These are phyloP conservation scores for Elegia similella DNA, from an alignment of 2,888 invertebrate genomes.

Conservation along the genomic window DNA sequence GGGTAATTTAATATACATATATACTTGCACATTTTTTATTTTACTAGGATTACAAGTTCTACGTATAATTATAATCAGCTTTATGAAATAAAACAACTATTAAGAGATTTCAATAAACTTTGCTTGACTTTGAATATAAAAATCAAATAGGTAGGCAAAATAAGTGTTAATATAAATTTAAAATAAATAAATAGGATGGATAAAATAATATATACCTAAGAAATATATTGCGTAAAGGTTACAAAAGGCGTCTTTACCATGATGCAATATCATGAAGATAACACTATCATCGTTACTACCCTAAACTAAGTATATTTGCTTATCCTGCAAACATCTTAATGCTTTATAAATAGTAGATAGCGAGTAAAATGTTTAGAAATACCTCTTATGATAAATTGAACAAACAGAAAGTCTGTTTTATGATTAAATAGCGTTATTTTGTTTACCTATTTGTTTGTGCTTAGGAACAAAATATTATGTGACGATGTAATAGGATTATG, in stretches of 20 bases:
- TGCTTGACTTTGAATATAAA: too few relatives aligned
- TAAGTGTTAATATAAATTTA: too few relatives aligned
- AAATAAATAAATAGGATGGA: too few relatives aligned
- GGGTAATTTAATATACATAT: too few relatives aligned
- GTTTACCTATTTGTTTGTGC: not conserved
- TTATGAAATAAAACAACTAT: too few relatives aligned
- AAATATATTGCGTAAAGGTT: not conserved
- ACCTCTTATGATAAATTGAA: slow-evolving; percentile 2
- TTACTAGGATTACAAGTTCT: too few relatives aligned
- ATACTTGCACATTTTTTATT: too few relatives aligned
- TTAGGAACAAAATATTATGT: not conserved
- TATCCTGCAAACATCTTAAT: not conserved
- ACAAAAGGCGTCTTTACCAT: not conserved
- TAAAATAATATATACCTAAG: too few relatives aligned
- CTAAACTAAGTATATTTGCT: not conserved
- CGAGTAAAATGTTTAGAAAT: not conserved
- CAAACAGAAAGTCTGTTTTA: not conserved
- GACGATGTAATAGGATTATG: too few relatives aligned
- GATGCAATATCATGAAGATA: not conserved
- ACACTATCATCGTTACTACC: not conserved
- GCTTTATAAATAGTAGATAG: slow-evolving; percentile 1
- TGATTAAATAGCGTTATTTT: not conserved
- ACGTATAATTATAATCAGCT: too few relatives aligned
- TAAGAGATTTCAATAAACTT: too few relatives aligned
- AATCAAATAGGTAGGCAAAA: too few relatives aligned